These are phyloP conservation scores for Phodopus roborovskii DNA, from an alignment of 2,113 vertebrate genomes.

Conservation along the genomic window DNA sequence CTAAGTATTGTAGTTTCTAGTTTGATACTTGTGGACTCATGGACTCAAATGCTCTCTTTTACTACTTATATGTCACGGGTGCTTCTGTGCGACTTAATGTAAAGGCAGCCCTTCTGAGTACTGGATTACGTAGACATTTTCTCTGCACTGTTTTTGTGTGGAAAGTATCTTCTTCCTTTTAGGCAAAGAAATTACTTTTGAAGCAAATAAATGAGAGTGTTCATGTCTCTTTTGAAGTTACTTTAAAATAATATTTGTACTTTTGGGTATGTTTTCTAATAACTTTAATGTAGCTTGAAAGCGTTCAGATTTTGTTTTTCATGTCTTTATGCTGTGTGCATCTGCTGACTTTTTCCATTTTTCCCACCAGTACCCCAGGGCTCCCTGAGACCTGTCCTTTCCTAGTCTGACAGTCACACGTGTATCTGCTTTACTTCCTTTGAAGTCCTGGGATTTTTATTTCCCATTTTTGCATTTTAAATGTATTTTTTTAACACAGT, in stretches of 20 bases:
- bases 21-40: background rate
- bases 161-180: conserved; percentile 67
- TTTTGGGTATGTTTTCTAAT: conserved; percentile 71
- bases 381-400: conserved; percentile 9
- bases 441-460: conserved; percentile 62
- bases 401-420: background rate
- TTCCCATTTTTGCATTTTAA: conserved; percentile 51
- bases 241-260: conserved; percentile 76
- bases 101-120: conserved; percentile 25
- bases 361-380: conserved; percentile 48
- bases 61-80: background rate
- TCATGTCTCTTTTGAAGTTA: conserved; percentile 76
- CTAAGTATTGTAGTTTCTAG: background rate
- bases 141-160: conserved; percentile 54
- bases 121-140: conserved; percentile 37
- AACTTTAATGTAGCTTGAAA: conserved; percentile 81
- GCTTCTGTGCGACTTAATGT: background rate
- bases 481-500: background rate
- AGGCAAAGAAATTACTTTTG: conserved; percentile 65
- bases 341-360: conserved; percentile 77
- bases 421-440: conserved; percentile 43
- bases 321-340: conserved; percentile 55
- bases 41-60: background rate
- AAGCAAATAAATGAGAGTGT: conserved; percentile 72
- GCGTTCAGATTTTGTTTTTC: conserved; percentile 62